phyloP scores from a whole-genome alignment of 1,140 invertebrate genomes.

The Drosophila varians region DNA sequence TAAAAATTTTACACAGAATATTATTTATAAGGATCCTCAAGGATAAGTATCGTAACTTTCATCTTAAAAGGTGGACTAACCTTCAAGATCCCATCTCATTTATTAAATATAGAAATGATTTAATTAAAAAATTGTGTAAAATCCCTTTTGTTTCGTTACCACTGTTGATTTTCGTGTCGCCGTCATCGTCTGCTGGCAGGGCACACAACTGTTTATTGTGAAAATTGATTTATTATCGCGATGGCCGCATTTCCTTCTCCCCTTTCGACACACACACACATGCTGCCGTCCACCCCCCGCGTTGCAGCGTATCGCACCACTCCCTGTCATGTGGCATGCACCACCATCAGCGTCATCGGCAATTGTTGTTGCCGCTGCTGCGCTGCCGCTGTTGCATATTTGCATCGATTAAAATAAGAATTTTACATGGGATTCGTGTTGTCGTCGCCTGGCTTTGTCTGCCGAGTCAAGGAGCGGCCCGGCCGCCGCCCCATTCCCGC shows the following conservation, averaged over 20 bases:
- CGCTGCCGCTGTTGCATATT: conserved; percentile 65
- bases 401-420: conserved; percentile 82
- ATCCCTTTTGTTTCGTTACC: not conserved
- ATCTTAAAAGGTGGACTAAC: too few relatives aligned
- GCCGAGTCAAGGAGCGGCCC: conserved; percentile 35
- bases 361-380: conserved; percentile 33
- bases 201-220: conserved; percentile 76
- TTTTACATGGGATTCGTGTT: conserved; percentile 81
- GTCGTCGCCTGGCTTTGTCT: conserved; percentile 79
- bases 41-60: too few relatives aligned
- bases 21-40: too few relatives aligned
- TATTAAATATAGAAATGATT: too few relatives aligned
- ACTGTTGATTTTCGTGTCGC: not conserved
- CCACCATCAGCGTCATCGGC: conserved; percentile 43
- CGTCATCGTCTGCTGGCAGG: conserved; percentile 32
- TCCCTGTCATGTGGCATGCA: conserved; percentile 65
- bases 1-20: too few relatives aligned
- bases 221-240: conserved; percentile 83
- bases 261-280: conserved; percentile 25
- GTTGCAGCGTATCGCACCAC: not conserved
- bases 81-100: too few relatives aligned
- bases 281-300: conserved; percentile 1
- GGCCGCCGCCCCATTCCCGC: not conserved
- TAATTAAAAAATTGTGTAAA: too few relatives aligned
- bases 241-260: conserved; percentile 59